Conservation (phyloP, 2,888 invertebrate species). For the Drosophila percnosoma region DNA sequence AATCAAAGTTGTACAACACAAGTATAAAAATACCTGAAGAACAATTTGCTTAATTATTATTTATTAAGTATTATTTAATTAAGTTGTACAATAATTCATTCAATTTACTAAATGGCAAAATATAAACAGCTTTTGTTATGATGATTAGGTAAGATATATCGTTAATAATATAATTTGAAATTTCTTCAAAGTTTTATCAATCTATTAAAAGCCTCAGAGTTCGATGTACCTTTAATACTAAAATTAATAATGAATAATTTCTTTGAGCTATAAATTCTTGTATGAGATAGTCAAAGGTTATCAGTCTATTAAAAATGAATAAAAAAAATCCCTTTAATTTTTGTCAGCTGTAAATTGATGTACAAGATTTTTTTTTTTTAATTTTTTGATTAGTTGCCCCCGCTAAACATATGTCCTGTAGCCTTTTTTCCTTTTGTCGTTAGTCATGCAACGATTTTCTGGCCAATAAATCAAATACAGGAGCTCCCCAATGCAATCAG, state of each 20-base stretch:
- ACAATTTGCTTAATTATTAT: neutral
- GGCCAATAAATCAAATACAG: neutral
- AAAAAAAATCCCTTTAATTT: neutral
- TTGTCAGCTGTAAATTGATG: neutral
- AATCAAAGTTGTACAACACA: neutral
- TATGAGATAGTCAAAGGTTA: neutral
- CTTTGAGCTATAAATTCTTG: neutral
- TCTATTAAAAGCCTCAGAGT: neutral
- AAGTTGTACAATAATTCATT: too few species aligned
- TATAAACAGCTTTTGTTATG: neutral
- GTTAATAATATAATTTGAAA: neutral
- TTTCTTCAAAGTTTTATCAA: neutral
- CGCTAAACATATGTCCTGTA: neutral
- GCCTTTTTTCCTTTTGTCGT: neutral
- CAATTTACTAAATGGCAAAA: too few species aligned
- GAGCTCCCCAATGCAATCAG: neutral
- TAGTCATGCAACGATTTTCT: constrained; percentile 2
- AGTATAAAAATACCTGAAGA: neutral
- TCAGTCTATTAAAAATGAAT: neutral
- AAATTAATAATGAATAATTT: neutral
- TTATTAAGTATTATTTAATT: neutral
- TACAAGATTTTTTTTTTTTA: neutral
- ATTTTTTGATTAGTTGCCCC: neutral
- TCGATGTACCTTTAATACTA: too few species aligned
- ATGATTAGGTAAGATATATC: neutral